Evolutionary conservation across 2,888 invertebrate genomes (phyloP).

Genomic region (Lottia gigantea): DNA sequence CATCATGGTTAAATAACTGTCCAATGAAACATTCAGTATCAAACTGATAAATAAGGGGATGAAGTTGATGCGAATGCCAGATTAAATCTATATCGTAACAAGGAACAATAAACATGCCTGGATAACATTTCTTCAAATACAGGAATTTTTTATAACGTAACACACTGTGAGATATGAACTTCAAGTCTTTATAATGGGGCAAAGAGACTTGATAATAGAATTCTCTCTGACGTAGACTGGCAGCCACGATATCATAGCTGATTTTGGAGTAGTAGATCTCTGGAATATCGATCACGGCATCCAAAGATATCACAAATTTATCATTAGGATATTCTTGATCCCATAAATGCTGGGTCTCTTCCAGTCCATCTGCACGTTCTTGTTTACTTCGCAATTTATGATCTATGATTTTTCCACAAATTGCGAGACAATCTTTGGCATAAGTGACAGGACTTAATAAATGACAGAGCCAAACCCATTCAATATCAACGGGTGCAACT

Average conservation of each 20-base stretch:
- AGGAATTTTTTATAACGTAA: conserved; percentile 68
- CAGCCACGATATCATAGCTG: conserved; percentile 66
- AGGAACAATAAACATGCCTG: conserved; percentile 69
- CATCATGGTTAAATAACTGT: conserved; percentile 69
- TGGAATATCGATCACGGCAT: conserved; percentile 20
- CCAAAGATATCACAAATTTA: conserved; percentile 43
- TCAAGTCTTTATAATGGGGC: conserved; percentile 69
- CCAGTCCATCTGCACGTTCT: conserved; percentile 51
- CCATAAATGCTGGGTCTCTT: conserved; percentile 53
- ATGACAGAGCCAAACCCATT: conserved; percentile 71
- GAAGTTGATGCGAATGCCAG: conserved; percentile 71
- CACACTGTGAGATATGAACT: conserved; percentile 67
- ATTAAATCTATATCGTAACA: conserved; percentile 71
- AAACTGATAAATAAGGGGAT: conserved; percentile 53
- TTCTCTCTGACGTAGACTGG: conserved; percentile 67
- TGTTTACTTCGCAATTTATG: conserved; percentile 58
- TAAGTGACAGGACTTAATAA: conserved; percentile 61
- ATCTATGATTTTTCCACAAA: conserved; percentile 55
- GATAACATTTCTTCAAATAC: conserved; percentile 65
- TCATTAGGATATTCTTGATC: conserved; percentile 44
- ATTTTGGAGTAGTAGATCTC: conserved; percentile 17
- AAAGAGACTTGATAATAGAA: conserved; percentile 70
- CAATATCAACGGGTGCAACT: conserved; percentile 68
- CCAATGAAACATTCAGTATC: conserved; percentile 48
- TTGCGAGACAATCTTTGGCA: conserved; percentile 46